phyloP scores from a whole-genome alignment of 2,797 vertebrate genomes.

The Apogon hyalosoma region DNA sequence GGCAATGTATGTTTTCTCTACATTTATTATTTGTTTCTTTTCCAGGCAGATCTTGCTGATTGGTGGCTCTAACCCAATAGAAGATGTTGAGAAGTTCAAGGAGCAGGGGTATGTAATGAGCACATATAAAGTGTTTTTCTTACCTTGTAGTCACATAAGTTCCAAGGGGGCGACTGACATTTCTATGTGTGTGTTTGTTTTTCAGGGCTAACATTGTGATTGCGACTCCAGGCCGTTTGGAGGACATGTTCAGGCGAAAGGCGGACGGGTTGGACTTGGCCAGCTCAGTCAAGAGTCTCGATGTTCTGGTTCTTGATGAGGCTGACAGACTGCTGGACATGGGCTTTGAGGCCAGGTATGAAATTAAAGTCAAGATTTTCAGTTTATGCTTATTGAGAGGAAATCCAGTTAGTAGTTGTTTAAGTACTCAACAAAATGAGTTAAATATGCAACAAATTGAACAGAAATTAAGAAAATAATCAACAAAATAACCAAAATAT shows the following conservation, averaged over 20 bases:
- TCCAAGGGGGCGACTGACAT: neutral
- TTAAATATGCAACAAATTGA: too few species aligned
- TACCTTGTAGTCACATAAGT: neutral
- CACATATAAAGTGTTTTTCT: neutral
- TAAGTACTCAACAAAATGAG: too few species aligned
- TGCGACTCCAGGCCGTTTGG: slow-evolving; percentile 93
- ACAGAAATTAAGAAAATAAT: too few species aligned
- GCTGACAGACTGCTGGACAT: slow-evolving; percentile 95
- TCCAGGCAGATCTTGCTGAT: slow-evolving; percentile 94
- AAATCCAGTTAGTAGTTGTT: neutral
- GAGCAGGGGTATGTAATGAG: slow-evolving; percentile 84
- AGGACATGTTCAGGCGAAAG: slow-evolving; percentile 96
- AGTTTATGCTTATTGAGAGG: too few species aligned
- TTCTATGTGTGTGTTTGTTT: neutral
- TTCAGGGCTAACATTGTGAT: slow-evolving; percentile 93
- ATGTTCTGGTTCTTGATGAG: slow-evolving; percentile 96
- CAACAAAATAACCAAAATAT: too few species aligned
- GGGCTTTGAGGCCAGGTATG: slow-evolving; percentile 94
- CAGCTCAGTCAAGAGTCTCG: slow-evolving; percentile 87
- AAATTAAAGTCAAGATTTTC: too few species aligned
- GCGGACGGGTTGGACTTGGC: slow-evolving; percentile 91
- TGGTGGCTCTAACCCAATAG: slow-evolving; percentile 93
- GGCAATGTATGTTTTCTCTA: too few species aligned
- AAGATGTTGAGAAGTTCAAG: slow-evolving; percentile 93
- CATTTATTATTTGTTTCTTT: slow-evolving; percentile 15